phyloP scores from a whole-genome alignment of 2,797 vertebrate genomes.

The Rhinogobio ventralis region DNA sequence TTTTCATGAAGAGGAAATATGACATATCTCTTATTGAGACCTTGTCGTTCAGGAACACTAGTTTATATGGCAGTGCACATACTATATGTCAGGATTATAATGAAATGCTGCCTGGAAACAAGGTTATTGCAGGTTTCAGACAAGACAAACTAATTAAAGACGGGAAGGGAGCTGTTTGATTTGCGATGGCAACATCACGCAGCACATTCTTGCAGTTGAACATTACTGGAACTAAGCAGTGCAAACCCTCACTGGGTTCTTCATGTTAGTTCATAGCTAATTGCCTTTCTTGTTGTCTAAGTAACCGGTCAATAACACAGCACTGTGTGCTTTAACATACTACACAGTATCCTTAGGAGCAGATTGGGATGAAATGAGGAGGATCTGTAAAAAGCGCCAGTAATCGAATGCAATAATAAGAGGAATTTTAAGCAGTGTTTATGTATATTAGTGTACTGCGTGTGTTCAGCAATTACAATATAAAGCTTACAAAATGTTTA shows the following conservation, averaged over 20 bases:
- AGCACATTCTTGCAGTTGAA: constrained; percentile 62
- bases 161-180: constrained; percentile 51
- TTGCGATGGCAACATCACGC: constrained; percentile 58
- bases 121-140: constrained; percentile 46
- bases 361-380: constrained; percentile 59
- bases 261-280: constrained; percentile 63
- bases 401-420: constrained; percentile 51
- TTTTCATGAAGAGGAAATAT: constrained; percentile 31
- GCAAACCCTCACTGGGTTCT: constrained; percentile 56
- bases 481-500: no score
- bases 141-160: constrained; percentile 58
- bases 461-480: no score
- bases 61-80: constrained; percentile 42
- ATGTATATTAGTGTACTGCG: not conserved
- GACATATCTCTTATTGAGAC: constrained; percentile 23
- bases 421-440: not conserved
- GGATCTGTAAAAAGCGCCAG: constrained; percentile 49
- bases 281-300: constrained; percentile 78
- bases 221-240: constrained; percentile 64
- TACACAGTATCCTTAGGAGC: constrained; percentile 72
- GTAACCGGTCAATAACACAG: constrained; percentile 71
- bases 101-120: constrained; percentile 45
- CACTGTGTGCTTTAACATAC: constrained; percentile 65
- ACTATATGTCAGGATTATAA: constrained; percentile 41
- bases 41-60: constrained; percentile 14